Evolutionary conservation across 2,797 vertebrate species (phyloP).

Genomic region (Aphelocoma californica): DNA sequence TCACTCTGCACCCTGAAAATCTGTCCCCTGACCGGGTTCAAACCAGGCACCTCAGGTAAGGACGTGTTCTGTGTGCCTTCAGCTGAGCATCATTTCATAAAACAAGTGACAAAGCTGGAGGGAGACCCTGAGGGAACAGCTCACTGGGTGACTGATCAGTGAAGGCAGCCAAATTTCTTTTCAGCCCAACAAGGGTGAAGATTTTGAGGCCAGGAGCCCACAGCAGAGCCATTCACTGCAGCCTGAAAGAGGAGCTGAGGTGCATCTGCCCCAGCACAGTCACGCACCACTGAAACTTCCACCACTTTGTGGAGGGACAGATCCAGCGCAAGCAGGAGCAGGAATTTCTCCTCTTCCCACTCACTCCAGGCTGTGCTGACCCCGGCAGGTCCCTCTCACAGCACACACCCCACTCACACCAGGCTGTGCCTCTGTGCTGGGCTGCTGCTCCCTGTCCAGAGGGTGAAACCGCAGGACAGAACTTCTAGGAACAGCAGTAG

Average conservation of each 20-base stretch:
- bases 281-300: not conserved
- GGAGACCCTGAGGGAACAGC: not conserved
- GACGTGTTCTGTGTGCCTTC: fast-evolving
- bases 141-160: not conserved
- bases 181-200: not conserved
- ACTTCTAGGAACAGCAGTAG: not conserved
- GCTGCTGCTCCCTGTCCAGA: not conserved
- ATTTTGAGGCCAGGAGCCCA: not conserved
- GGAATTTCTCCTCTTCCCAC: not conserved
- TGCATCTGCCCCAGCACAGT: not conserved
- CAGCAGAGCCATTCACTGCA: not conserved
- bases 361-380: not conserved
- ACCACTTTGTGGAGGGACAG: fast-evolving
- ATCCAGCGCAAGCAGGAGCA: not conserved
- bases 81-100: not conserved
- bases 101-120: not conserved
- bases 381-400: not conserved
- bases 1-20: not conserved
- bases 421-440: not conserved
- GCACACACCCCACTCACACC: not conserved
- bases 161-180: not conserved
- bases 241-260: not conserved
- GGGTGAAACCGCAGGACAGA: not conserved
- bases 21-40: not conserved
- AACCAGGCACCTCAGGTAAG: not conserved